Base-by-base conservation (phyloP, 2,797 vertebrate species). In the Eutrigla gurnardus region DNA sequence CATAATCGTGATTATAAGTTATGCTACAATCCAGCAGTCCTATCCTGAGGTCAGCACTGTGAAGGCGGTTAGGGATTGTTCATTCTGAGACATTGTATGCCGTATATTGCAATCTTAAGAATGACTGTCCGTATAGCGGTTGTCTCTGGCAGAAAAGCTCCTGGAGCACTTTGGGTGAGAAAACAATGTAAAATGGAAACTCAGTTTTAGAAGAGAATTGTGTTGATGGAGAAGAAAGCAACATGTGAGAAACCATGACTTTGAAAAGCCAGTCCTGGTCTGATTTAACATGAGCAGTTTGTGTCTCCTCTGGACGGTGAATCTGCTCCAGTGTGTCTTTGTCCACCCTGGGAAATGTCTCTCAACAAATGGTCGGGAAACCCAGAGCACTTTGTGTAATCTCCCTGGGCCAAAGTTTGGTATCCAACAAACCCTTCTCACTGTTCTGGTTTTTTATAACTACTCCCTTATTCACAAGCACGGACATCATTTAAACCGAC, bases 401-500 rank as follows among this genome's bases (percentile, higher is more conserved):
- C 63, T 77, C 63, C 33, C 61, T 14, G 18, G 25, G 35, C 14
- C 15, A 45, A 17, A 25, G 6, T 42, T 66, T 65, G 53, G 69
- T 36, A 61, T 77, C 69, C 55, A 57, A 32, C 4, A 57, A 65
- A 67, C 43, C 66, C 18, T 68, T 63, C 13, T 60, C n/a, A 12
- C 10, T 17, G 14, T 45, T 58, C 35, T 63, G 43, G 54, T 52
- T 35, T n/a, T 7, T 40, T 60, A 3, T 64, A 69, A 18, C 36
- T n/a, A 14, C 71, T 12, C 33, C 18, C 36, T 72, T 35, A 61
- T 71, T 80, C 63, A 73, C 54, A 60, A 47, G 10, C 60, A 42
- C 67, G 46, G 68, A 42, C 70, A 71, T 88, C 17, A 32, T 78
- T 82, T 62, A 78, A 78, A 70, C 59, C 36, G 50, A 43, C 47